A percentile compares a stretch with the other conserved stretches of the same genome.
Evolutionary conservation across 2,113 vertebrate genomes (phyloP).

Genomic region (Sylvia atricapilla): DNA sequence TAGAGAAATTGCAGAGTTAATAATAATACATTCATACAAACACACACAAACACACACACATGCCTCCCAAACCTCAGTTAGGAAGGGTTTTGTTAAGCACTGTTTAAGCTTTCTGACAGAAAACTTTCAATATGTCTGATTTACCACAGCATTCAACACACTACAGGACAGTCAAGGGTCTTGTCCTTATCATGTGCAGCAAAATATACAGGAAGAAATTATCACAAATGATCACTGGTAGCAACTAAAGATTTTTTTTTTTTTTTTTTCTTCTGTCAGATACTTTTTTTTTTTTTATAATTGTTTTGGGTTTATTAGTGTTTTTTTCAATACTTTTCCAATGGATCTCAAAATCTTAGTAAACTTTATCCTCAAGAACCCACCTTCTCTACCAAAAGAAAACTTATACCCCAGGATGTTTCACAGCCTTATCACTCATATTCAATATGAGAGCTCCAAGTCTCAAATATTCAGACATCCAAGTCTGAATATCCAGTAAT

Average conservation of each 20-base stretch:
- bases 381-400: not conserved
- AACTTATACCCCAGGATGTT: not conserved
- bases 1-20: not conserved
- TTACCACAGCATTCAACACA: not conserved
- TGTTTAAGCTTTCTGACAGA: not conserved
- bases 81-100: not conserved
- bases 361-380: not conserved
- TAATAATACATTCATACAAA: not conserved
- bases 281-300: not conserved
- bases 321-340: not conserved
- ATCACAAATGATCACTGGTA: not conserved
- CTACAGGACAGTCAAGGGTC: not conserved
- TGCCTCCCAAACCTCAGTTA: not conserved
- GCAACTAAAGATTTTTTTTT: not conserved
- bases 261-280: not conserved
- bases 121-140: not conserved
- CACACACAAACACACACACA: no score
- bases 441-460: fast-evolving
- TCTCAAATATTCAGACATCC: not conserved
- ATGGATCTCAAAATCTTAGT: not conserved
- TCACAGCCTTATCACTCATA: not conserved
- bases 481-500: not conserved
- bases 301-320: fast-evolving
- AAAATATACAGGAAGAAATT: not conserved
- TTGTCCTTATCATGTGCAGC: not conserved